Base-by-base conservation (phyloP, 30 jellyfish, hydroid and myxozoan genomes). In the Turritopsis dohrnii region DNA sequence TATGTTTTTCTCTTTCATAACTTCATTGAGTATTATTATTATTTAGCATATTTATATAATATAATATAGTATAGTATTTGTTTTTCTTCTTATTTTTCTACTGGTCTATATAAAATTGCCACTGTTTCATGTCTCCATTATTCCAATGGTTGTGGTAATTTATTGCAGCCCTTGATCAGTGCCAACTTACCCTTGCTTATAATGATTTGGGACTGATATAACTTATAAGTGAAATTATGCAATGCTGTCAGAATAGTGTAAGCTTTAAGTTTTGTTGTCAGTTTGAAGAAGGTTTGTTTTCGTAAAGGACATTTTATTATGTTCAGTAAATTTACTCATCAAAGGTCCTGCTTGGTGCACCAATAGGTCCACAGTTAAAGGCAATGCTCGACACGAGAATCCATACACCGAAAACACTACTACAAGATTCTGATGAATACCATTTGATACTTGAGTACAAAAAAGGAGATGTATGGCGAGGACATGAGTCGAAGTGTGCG, bases 281-380 rank as follows among this genome's bases (percentile, higher is more conserved):
- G 13, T 41, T 41, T 13, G 13, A 13, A 41, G 60, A 41, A 41
- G 60, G 60, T 41, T 41, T 41, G 13, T 41, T 41, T 41, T 13
- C 60, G 13, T 41, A 41, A 41, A 41, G 5, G 13, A 41, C 60
- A 3, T 41, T 41, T 41, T 41, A 5, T 41, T 41, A 41, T 41
- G 60, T 41, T 3, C 60, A 41, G 60, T 41, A 41, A 41, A 41
- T 69, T 69, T 69, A n/a, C 77, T 69, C 77, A 1, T 81, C 65
- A 13, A 30, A 90, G 97, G 86, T 90, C n/a, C 87, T 85, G 17
- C 97, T 90, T 22, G 97, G 97, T 28, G 97, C 95, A 26, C 97
- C 97, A 29, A 92, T 90, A 1, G 97, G 97, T 18, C 92, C 92
- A 71, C 87, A 86, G 25, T 80, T 90, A 21, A 72, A 83, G 13